A percentile compares a stretch with the other conserved stretches of the same genome.
Conservation (phyloP, 2,113 vertebrate genomes). For the Varanus komodoensis region DNA sequence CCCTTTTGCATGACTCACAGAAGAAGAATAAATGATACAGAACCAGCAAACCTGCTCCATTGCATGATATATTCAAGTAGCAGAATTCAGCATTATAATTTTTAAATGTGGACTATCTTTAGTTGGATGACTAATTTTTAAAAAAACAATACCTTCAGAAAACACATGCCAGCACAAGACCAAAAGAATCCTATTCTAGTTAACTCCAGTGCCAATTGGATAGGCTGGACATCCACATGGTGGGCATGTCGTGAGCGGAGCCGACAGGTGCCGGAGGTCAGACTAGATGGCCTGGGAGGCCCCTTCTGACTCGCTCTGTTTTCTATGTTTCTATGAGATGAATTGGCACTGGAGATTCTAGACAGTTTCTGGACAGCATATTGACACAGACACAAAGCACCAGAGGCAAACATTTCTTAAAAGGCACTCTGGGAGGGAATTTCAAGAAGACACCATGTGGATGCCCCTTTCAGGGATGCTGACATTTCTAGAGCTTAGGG, state of each 20-base stretch:
- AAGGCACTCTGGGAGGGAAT: background rate
- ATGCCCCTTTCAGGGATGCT: background rate
- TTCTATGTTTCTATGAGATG: too few species aligned
- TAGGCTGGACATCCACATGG: too few species aligned
- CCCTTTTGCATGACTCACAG: background rate
- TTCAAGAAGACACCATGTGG: background rate
- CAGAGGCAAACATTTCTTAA: background rate
- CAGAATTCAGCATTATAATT: background rate
- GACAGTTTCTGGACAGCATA: background rate
- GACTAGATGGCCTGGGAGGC: too few species aligned
- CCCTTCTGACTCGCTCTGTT: too few species aligned
- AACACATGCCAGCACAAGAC: background rate
- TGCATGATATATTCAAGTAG: background rate
- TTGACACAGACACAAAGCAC: background rate
- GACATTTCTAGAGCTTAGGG: conserved; percentile 3
- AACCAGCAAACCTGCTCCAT: background rate
- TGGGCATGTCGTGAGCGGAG: too few species aligned
- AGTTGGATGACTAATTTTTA: background rate
- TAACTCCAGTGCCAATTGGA: background rate
- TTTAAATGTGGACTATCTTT: background rate
- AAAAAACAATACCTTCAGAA: background rate
- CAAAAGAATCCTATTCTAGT: background rate
- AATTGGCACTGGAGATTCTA: background rate
- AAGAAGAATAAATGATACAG: background rate
- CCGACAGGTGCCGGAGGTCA: too few species aligned